Percentiles rank a stretch among this genome's conserved stretches.
Conservation (phyloP, 2,113 vertebrate species). For the Alethe diademata region DNA sequence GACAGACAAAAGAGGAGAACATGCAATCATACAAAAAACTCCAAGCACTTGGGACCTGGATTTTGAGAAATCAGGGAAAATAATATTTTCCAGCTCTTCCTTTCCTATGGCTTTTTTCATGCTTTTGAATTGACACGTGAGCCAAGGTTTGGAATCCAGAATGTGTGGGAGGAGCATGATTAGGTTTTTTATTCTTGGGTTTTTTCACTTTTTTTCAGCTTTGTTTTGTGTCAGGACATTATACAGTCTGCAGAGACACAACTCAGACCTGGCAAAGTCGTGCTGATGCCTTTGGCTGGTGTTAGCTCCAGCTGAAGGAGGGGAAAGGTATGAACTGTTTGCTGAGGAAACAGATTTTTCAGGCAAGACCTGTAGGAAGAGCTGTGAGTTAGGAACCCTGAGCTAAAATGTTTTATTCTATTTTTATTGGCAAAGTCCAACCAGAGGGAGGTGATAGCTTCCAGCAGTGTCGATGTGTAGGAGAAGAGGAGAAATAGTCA, state of each 20-base stretch:
- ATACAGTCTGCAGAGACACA: not conserved
- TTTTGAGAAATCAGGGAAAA: not conserved
- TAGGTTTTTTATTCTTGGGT: accelerated
- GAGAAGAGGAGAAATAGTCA: not conserved
- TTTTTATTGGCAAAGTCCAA: not conserved
- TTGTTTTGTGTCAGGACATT: not conserved
- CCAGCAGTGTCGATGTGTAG: not conserved
- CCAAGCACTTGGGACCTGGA: not conserved
- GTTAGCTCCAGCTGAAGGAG: not conserved
- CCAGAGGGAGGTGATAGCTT: not conserved
- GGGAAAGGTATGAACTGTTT: not conserved
- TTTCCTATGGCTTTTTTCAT: not conserved
- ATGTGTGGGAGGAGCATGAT: accelerated
- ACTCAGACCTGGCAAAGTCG: not conserved
- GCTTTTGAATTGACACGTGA: not conserved
- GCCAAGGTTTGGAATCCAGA: not conserved
- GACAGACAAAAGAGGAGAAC: not conserved
- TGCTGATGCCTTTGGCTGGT: not conserved
- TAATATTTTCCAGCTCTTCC: not conserved
- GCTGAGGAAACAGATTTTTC: not conserved
- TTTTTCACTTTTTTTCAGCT: accelerated
- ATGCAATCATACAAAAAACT: not conserved
- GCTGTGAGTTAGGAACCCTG: not conserved
- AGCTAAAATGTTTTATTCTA: not conserved
- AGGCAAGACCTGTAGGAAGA: not conserved